Evolutionary conservation across 2,113 vertebrate genomes (phyloP), one percentile per base, ranked within the genome.

Genomic region (Cavia porcellus): DNA sequence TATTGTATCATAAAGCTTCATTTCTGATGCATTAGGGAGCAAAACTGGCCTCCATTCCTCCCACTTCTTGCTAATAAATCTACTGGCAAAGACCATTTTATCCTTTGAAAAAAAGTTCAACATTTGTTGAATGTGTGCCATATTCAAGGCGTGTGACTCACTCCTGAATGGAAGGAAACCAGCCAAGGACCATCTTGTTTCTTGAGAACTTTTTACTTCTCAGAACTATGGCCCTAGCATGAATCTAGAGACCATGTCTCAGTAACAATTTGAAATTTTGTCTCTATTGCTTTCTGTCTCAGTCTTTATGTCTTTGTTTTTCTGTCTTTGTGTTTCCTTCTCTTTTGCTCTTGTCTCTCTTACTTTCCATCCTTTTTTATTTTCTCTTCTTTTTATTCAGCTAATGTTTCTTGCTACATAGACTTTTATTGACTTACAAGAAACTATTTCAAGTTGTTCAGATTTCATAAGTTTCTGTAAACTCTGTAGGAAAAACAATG

Each of bases 11-110:
- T 90, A 24, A 86, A 75, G 59, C 64, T 52, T 79, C 47, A 32
- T 4, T 45, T 1, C 8, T 5, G 9, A 5, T 24, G 12, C 11
- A 1, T 11, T 55, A 17, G 11, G 35, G 42, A 47, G 14, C 2
- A 32, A 30, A 35, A 0, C n/a, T 5, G 25, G 11, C 20, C 55
- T 42, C 25, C 42, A 12, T 17, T 11, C 38, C 32, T 38, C 17
- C 25, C 4, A 5, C 15, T 80, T 62, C 28, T 28, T 10, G 22
- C 28, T 66, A 6, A 22, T 2, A 68, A 77, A 55, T 11, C 22
- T 10, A 15, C 38, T 35, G 14, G 38, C 17, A 20, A 59, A 9
- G 25, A 17, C 57, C 25, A 35, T 22, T 79, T 62, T 22, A 45
- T 57, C 77, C 50, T 66, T 83, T 74, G 75, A 12, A 28, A 75